These are phyloP conservation scores for Halcyon malimbica DNA, from an alignment of 2,113 vertebrate species.

Conservation along the genomic window DNA sequence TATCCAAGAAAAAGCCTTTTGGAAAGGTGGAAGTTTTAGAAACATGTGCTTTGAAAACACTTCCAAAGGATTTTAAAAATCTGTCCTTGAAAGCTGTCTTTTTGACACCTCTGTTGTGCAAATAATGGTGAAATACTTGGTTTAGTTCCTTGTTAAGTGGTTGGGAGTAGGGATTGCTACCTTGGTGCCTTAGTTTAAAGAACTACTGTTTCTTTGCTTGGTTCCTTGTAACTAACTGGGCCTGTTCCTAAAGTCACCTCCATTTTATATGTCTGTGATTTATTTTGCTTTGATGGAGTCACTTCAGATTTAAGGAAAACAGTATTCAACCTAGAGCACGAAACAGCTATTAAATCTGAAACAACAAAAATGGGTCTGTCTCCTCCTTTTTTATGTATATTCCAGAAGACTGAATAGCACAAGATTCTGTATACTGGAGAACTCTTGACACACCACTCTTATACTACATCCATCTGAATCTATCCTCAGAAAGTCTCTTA, in stretches of 20 bases:
- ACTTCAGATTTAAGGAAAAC: neutral
- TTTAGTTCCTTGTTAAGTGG: slow-evolving; percentile 3
- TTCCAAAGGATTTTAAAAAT: slow-evolving; percentile 3
- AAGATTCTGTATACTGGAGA: neutral
- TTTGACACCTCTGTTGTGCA: neutral
- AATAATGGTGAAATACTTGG: slow-evolving; percentile 17
- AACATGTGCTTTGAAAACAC: neutral
- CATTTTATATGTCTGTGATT: neutral
- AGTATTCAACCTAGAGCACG: neutral
- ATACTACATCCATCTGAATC: neutral
- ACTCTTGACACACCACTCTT: neutral
- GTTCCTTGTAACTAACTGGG: neutral
- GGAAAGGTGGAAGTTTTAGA: neutral
- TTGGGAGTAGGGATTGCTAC: neutral
- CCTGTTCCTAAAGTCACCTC: neutral
- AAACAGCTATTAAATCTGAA: neutral
- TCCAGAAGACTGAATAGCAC: neutral
- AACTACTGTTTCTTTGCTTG: neutral
- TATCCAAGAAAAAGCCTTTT: neutral
- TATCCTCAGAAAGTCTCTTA: neutral
- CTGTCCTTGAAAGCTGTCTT: neutral
- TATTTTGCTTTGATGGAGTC: neutral
- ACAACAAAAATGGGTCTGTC: neutral
- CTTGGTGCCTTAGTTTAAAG: neutral
- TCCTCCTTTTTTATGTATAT: neutral